Conservation (phyloP, 2,888 invertebrate species). For the Eupeodes latifasciatus region DNA sequence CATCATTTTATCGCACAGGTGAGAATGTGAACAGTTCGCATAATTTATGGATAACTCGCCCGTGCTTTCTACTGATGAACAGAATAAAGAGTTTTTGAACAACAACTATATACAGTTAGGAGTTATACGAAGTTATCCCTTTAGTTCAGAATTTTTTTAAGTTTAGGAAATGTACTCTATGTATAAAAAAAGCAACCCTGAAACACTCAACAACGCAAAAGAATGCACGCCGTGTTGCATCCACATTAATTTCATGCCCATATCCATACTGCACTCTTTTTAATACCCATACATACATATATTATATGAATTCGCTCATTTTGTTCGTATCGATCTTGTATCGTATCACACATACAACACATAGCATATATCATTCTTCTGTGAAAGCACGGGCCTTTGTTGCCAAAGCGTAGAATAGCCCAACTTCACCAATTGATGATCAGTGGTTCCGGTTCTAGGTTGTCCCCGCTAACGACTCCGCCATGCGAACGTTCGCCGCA, state of each 20-base stretch:
- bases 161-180: conserved; percentile 62
- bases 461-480: conserved; percentile 93
- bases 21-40: conserved; percentile 78
- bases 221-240: conserved; percentile 70
- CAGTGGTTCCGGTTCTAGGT: conserved; percentile 86
- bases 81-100: conserved; percentile 47
- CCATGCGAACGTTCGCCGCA: conserved; percentile 94
- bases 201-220: conserved; percentile 72
- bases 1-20: conserved; percentile 95
- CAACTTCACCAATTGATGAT: conserved; percentile 83
- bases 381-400: conserved; percentile 85
- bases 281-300: conserved; percentile 66
- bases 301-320: conserved; percentile 79
- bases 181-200: conserved; percentile 42
- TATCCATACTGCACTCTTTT: conserved; percentile 76
- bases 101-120: conserved; percentile 58
- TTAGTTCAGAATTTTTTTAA: conserved; percentile 66
- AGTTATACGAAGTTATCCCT: conserved; percentile 73
- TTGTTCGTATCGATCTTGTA: conserved; percentile 79
- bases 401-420: conserved; percentile 82
- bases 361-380: conserved; percentile 81
- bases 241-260: conserved; percentile 53
- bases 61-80: conserved; percentile 83
- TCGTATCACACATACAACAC: conserved; percentile 77
- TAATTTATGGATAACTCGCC: conserved; percentile 80